Conservation (phyloP, 2,797 vertebrate species). For the Sebastes itinus region DNA sequence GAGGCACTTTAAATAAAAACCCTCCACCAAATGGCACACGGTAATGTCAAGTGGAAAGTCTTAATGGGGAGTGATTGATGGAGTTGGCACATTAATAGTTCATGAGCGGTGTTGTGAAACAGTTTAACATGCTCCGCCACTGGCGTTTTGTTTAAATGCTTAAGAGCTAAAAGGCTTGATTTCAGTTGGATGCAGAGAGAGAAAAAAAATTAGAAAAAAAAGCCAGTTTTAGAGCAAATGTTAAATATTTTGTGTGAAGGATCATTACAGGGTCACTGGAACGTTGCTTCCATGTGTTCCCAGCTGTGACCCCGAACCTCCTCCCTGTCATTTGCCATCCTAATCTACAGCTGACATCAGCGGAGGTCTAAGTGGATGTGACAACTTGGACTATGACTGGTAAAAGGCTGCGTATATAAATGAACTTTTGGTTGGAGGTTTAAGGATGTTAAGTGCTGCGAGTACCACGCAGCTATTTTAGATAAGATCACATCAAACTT, state of each 20-base stretch:
- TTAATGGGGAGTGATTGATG: slow-evolving; percentile 42
- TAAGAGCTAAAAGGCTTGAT: slow-evolving; percentile 14
- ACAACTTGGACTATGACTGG: neutral
- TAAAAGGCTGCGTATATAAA: neutral
- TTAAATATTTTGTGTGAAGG: slow-evolving; percentile 8
- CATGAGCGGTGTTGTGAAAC: slow-evolving; percentile 30
- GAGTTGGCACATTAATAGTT: slow-evolving; percentile 31
- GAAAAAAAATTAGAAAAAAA: neutral
- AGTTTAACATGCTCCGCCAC: slow-evolving; percentile 31
- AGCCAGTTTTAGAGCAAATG: neutral
- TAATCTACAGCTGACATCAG: neutral
- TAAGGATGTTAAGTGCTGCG: neutral
- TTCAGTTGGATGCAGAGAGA: neutral
- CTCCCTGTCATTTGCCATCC: slow-evolving; percentile 1
- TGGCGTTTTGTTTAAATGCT: slow-evolving; percentile 21
- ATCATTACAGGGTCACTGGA: slow-evolving; percentile 13
- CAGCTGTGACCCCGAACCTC: slow-evolving; percentile 19
- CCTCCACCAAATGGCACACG: slow-evolving; percentile 12
- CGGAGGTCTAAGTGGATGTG: neutral
- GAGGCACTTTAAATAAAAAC: slow-evolving; percentile 51
- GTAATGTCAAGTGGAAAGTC: slow-evolving; percentile 43
- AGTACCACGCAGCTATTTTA: slow-evolving; percentile 10
- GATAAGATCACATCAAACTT: slow-evolving; percentile 48
- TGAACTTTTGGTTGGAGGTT: neutral
- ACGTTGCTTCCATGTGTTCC: neutral